Conservation (phyloP, 2,888 invertebrate species). For the Ommatoiulus sabulosus region DNA sequence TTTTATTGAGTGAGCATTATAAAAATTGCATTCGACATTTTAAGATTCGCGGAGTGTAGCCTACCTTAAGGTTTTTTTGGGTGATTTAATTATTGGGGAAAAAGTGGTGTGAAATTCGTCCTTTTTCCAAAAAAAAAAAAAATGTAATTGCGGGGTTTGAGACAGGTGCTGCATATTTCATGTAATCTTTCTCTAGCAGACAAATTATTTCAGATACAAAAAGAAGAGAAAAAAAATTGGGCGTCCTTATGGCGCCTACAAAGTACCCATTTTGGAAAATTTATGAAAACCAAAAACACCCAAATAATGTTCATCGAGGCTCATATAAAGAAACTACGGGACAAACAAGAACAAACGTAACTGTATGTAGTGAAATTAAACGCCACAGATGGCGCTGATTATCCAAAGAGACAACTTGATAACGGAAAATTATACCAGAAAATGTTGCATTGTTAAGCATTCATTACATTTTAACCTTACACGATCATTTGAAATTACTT, state of each 20-base stretch:
- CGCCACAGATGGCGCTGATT: too few species aligned
- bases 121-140: background rate
- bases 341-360: background rate
- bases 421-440: too few species aligned
- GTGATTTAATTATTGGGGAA: conserved; percentile 29
- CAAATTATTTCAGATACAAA: conserved; percentile 18
- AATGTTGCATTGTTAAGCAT: too few species aligned
- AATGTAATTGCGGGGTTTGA: conserved; percentile 8
- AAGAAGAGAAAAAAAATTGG: background rate
- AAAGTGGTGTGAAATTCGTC: conserved; percentile 36
- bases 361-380: too few species aligned
- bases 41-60: conserved; percentile 8
- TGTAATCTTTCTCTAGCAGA: conserved; percentile 21
- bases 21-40: conserved; percentile 29
- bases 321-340: background rate
- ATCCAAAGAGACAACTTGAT: too few species aligned
- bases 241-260: background rate
- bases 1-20: conserved; percentile 40
- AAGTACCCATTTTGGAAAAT: background rate
- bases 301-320: background rate
- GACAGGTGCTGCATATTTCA: conserved; percentile 34
- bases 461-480: too few species aligned
- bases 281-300: conserved; percentile 17
- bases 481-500: too few species aligned
- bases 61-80: background rate